Base-by-base conservation (phyloP, 2,797 vertebrate species). In the Lithobates sylvaticus region DNA sequence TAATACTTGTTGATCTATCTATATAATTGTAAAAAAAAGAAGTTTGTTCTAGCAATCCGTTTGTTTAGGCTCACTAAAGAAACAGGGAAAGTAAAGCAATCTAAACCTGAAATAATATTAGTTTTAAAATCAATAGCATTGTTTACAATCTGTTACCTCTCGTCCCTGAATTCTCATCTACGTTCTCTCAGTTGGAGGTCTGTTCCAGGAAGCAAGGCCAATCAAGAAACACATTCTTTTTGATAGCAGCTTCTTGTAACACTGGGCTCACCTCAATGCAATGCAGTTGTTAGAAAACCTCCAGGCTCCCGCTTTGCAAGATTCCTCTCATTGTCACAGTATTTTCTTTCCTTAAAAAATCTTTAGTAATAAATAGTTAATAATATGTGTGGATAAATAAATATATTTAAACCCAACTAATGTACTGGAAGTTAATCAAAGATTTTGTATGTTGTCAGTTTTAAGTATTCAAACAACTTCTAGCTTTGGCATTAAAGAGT, bases 91-190 rank as follows among this genome's bases (percentile, higher is more conserved):
- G 64, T n/a, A 67, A 26, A 67, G 64, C 26, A 67, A 27, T 67
- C 26, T 26, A 29, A 67, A 27, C 26, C 26, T 67, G 12, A 67
- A 67, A 67, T 8, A 67, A 67, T 67, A 8, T 26, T 5, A 27
- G 64, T 27, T 67, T 67, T 67, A 67, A 67, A 67, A 67, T 67
- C 64, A 67, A 67, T 67, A 67, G 26, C n/a, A 67, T 67, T 67
- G 26, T 27, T 26, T 67, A 27, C n/a, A 67, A 67, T 67, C n/a
- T 27, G 26, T 27, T 67, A 67, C 64, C 26, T 12, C 26, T 13
- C 10, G 27, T 29, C 64, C 23, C 64, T 67, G n/a, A 21, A 58
- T 29, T 67, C 64, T 67, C 64, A 26, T 67, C 26, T 67, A 65
- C 5, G 61, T 27, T 65, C 61, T 65, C 23, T 26, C n/a, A 65